Percentiles rank a stretch among this genome's conserved stretches.
Evolutionary conservation across 2,113 vertebrate species (phyloP).

Genomic region (Eublepharis macularius): DNA sequence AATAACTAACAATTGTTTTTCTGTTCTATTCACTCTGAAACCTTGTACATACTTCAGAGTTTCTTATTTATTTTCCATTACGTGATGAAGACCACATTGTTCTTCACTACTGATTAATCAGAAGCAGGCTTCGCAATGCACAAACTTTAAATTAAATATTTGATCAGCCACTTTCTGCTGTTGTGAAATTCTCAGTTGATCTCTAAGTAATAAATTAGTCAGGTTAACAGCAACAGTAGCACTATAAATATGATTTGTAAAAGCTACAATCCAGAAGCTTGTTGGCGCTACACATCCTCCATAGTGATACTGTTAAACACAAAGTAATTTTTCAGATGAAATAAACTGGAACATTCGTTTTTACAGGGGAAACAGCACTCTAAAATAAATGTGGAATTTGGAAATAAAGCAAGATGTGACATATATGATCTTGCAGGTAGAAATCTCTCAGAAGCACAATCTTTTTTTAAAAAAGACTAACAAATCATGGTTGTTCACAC

Average conservation of each 20-base stretch:
- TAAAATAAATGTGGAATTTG: constrained; percentile 18
- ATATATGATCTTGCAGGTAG: background rate
- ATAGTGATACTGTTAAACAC: constrained; percentile 26
- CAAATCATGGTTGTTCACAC: no score
- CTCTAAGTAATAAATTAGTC: constrained; percentile 8
- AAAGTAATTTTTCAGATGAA: constrained; percentile 29
- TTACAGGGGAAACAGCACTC: constrained; percentile 14
- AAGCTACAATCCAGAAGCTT: constrained; percentile 19
- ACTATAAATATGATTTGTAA: background rate
- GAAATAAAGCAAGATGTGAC: background rate
- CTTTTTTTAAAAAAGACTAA: no score
- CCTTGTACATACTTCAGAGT: background rate
- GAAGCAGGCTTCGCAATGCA: fast-evolving
- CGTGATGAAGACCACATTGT: background rate
- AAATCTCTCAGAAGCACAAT: background rate
- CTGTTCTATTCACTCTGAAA: background rate
- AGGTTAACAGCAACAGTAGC: background rate
- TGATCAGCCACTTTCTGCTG: constrained; percentile 4
- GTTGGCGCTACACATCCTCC: constrained; percentile 13
- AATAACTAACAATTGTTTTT: background rate
- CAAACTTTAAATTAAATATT: constrained; percentile 20
- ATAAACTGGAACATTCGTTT: constrained; percentile 8
- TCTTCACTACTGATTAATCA: background rate
- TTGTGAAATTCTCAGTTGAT: constrained; percentile 36
- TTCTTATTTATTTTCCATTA: background rate